Evolutionary conservation across 2,888 invertebrate species (phyloP).

Genomic region (Aspidiotus rigidus): DNA sequence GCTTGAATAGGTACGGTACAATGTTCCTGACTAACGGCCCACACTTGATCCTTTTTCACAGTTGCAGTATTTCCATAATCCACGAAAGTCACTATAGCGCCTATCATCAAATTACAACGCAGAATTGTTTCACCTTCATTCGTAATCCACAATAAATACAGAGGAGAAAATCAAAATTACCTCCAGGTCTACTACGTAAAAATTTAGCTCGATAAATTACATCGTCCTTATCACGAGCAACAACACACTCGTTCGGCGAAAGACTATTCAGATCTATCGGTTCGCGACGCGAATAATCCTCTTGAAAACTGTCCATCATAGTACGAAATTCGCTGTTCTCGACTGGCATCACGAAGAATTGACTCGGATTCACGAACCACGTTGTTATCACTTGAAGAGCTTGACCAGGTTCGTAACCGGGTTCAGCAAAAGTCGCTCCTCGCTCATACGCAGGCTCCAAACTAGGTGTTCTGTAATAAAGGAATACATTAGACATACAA

Average conservation of each 20-base stretch:
- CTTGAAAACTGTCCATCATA: constrained; percentile 64
- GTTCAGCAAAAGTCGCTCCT: constrained; percentile 6
- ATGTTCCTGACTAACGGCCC: constrained; percentile 50
- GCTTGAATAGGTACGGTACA: constrained; percentile 64
- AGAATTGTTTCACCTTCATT: neutral
- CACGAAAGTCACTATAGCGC: constrained; percentile 53
- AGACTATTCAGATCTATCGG: constrained; percentile 43
- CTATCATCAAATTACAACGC: constrained; percentile 25
- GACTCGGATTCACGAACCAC: constrained; percentile 66
- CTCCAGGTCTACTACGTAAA: constrained; percentile 21
- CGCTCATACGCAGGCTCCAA: constrained; percentile 9
- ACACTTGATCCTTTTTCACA: constrained; percentile 42
- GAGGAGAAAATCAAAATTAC: neutral
- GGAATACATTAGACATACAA: too few relatives aligned
- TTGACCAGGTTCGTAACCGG: constrained; percentile 5
- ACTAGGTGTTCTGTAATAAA: neutral
- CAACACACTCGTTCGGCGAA: constrained; percentile 54
- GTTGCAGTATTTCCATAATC: constrained; percentile 66
- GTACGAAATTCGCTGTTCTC: constrained; percentile 50
- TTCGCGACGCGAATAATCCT: constrained; percentile 51
- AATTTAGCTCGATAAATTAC: constrained; percentile 62
- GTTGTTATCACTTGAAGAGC: constrained; percentile 51
- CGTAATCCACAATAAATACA: neutral
- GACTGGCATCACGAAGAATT: constrained; percentile 56
- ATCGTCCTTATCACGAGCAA: constrained; percentile 61